phyloP scores from a whole-genome alignment of 2,888 invertebrate species.

The Elysia crispata region DNA sequence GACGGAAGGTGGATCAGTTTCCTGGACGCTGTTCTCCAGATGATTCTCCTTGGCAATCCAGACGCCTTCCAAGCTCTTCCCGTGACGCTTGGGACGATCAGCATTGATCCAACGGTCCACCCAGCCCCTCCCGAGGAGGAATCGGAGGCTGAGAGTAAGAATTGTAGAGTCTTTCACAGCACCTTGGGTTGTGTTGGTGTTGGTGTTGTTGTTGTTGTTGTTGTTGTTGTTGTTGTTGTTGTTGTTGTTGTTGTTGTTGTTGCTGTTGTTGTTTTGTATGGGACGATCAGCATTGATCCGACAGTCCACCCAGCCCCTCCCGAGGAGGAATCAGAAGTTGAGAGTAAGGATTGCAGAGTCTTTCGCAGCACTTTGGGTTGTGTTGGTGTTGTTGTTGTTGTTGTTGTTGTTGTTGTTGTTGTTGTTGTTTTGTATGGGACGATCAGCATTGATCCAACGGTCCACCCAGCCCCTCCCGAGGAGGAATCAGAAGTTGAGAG shows the following conservation, averaged over 20 bases:
- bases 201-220: too few species aligned
- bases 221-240: too few species aligned
- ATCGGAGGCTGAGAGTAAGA: too few species aligned
- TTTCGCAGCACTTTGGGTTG: neutral
- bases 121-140: neutral
- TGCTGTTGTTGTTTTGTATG: too few species aligned
- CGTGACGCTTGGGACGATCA: constrained; percentile 83
- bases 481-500: neutral
- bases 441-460: neutral
- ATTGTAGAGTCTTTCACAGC: neutral
- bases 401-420: too few species aligned
- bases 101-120: neutral
- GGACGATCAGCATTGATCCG: neutral
- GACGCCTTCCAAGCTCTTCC: constrained; percentile 89
- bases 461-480: neutral
- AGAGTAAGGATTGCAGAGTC: neutral
- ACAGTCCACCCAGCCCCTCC: neutral
- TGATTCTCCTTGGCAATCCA: constrained; percentile 87
- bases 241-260: too few species aligned
- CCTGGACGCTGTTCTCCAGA: constrained; percentile 97
- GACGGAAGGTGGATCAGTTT: constrained; percentile 94
- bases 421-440: constrained; percentile 76
- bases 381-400: neutral
- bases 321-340: neutral
- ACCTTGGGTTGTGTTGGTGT: neutral